Base-by-base conservation (phyloP, 2,888 invertebrate genomes). In the Spilosoma lubricipeda region DNA sequence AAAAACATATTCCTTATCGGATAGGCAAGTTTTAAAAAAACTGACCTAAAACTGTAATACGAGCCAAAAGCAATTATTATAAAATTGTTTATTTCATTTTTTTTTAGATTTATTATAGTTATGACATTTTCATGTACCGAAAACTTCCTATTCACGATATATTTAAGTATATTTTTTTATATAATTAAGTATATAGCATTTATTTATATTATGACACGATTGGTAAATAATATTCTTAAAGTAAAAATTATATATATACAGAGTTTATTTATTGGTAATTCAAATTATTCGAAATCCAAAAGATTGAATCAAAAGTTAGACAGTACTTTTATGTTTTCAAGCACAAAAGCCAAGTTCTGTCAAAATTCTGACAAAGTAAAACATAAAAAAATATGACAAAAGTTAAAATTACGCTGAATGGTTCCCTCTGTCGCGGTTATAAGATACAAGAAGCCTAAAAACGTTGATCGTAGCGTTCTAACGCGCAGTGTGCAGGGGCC, bases 391-490 rank as follows among this genome's bases (percentile, higher is more conserved):
- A 39, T n/a, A 36, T 59, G 27, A 36, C 11, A 66, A 65, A 36
- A 8, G 52, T 52, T 23, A 36, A 52, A 67, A 67, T 48, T 48
- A 33, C 45, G 30, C 18, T 67, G 9, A 42, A 30, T 42, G 20
- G 13, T 69, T 48, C 15, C 33, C 42, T 48, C 33, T 52, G 15
- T 36, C 20, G 48, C 27, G 11, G 20, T 63, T 15, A 42, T 64
- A 42, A 30, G 69, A 74, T 48, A 73, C 64, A 77, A 77, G 75
- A 74, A 77, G 71, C 68, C 67, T 72, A 68, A 78, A 75, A 79
- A 75, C 77, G 73, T 75, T 45, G 82, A 86, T 78, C 86, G 89
- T 89, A 85, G 87, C 90, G 87, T 88, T 84, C 75, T 67, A 74
- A 72, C 75, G 77, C 79, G 75, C 80, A 75, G 88, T 89, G 89